Conservation (phyloP, 2,888 invertebrate species). For the Drosophila siamana region DNA sequence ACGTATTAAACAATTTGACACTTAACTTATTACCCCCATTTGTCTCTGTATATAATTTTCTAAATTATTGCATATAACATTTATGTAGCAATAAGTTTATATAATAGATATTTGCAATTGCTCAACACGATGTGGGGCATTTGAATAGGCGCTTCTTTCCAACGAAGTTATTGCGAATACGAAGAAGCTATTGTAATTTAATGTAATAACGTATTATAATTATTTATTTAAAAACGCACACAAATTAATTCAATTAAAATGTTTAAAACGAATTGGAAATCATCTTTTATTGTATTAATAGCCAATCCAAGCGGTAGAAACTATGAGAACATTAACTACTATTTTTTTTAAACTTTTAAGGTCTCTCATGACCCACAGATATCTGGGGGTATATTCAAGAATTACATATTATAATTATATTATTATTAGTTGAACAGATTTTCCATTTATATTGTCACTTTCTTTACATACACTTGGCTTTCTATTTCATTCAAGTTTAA, state of each 20-base stretch:
- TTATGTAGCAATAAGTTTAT: conserved; percentile 67
- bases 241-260: conserved; percentile 76
- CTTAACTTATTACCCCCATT: conserved; percentile 72
- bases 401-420: no score
- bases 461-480: neutral
- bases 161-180: conserved; percentile 52
- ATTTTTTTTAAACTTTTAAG: no score
- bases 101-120: conserved; percentile 54
- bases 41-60: conserved; percentile 79
- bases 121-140: conserved; percentile 48
- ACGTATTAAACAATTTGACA: conserved; percentile 57
- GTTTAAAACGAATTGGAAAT: conserved; percentile 63
- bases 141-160: conserved; percentile 66
- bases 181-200: conserved; percentile 81
- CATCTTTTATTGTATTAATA: neutral
- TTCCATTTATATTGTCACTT: neutral
- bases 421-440: no score
- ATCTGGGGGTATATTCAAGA: no score
- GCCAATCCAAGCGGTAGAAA: no score
- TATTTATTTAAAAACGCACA: conserved; percentile 75
- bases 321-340: no score
- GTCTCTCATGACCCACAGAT: no score
- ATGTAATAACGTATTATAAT: conserved; percentile 73
- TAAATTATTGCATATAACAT: conserved; percentile 77
- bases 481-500: neutral